A percentile compares a stretch with the other conserved stretches of the same genome.
phyloP scores from a whole-genome alignment of 2,113 vertebrate species.

The Ranitomeya variabilis region DNA sequence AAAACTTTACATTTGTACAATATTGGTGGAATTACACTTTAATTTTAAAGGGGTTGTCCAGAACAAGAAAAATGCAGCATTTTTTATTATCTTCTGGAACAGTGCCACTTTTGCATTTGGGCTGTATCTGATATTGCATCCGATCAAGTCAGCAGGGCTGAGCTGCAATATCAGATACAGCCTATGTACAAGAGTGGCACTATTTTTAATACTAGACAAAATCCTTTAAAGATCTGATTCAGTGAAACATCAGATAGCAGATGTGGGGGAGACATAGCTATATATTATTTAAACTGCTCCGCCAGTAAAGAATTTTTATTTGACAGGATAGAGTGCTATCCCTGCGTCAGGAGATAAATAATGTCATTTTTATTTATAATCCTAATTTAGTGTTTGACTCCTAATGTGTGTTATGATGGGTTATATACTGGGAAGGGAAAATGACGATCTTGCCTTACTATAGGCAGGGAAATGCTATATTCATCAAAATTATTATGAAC shows the following conservation, averaged over 20 bases:
- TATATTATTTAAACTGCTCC: slow-evolving; percentile 11
- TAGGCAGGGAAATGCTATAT: background rate
- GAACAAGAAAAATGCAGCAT: background rate
- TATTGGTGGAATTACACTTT: background rate
- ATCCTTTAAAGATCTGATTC: background rate
- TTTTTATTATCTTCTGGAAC: background rate
- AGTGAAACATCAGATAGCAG: background rate
- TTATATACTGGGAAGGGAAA: background rate
- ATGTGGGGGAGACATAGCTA: background rate
- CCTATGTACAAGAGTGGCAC: background rate
- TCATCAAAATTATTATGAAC: background rate
- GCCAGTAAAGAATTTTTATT: slow-evolving; percentile 18
- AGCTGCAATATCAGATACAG: background rate
- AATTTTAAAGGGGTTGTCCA: background rate
- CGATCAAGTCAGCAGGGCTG: background rate
- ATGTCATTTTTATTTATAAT: background rate
- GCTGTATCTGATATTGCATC: background rate
- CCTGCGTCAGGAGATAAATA: slow-evolving; percentile 1
- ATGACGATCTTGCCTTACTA: background rate
- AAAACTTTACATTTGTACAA: too few species aligned
- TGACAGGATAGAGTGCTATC: background rate
- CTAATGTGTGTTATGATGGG: background rate
- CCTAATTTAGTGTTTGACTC: background rate
- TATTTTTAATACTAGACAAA: background rate
- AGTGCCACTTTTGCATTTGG: background rate